Conservation (phyloP, 2,888 invertebrate species). For the Sarcophaga rosellei region DNA sequence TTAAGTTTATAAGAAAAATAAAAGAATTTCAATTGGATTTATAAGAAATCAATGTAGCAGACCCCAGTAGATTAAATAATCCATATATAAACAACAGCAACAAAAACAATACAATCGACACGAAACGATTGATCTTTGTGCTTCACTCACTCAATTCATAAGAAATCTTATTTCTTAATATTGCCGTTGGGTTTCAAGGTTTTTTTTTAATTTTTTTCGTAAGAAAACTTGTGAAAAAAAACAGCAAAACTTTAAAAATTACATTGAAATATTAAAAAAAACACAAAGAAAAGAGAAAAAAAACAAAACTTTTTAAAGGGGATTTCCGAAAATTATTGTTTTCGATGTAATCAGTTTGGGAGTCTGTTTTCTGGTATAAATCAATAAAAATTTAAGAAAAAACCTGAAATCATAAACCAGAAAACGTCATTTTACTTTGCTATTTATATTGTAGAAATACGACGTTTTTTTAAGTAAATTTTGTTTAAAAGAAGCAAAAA, state of each 20-base stretch:
- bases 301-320: not conserved
- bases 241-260: not conserved
- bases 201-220: not conserved
- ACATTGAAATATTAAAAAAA: not conserved
- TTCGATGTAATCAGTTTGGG: not conserved
- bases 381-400: not conserved
- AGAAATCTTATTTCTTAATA: constrained; percentile 12
- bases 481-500: no score
- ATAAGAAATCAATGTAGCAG: not conserved
- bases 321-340: not conserved
- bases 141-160: not conserved
- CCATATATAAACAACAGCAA: not conserved
- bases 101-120: no score
- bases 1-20: not conserved
- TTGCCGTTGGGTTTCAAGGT: constrained; percentile 16
- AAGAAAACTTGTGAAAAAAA: no score
- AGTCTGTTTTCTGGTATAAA: not conserved
- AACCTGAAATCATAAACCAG: not conserved
- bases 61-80: not conserved
- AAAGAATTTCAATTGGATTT: not conserved
- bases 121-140: constrained; percentile 3
- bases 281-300: not conserved
- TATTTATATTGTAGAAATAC: not conserved
- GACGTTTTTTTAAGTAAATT: not conserved
- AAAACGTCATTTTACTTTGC: not conserved